phyloP scores from a whole-genome alignment of 2,797 vertebrate species.

The Pelobates cultripes region DNA sequence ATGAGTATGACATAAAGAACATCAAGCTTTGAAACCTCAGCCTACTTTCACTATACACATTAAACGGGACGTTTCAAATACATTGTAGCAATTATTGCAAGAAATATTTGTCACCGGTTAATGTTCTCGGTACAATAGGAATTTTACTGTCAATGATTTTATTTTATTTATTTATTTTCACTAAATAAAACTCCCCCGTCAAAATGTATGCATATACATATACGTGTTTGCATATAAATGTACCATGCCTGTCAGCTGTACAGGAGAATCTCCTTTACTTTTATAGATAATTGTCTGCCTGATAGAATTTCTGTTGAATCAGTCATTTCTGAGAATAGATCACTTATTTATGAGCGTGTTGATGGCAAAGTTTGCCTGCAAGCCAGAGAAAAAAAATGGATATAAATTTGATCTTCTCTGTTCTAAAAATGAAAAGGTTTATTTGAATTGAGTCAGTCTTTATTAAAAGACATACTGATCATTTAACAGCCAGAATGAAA shows the following conservation, averaged over 20 bases:
- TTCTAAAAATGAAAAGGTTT: conserved; percentile 52
- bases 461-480: conserved; percentile 44
- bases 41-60: not conserved
- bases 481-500: conserved; percentile 36
- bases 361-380: conserved; percentile 51
- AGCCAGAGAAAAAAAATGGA: conserved; percentile 33
- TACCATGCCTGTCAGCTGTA: conserved; percentile 48
- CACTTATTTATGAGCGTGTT: conserved; percentile 56
- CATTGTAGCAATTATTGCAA: conserved; percentile 21
- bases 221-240: conserved; percentile 14
- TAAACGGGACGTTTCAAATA: conserved; percentile 8
- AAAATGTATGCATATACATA: conserved; percentile 44
- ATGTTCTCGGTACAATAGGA: conserved; percentile 21
- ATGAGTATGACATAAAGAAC: no score
- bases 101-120: conserved; percentile 20
- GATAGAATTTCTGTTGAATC: conserved; percentile 56
- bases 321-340: conserved; percentile 55
- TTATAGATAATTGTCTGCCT: conserved; percentile 55
- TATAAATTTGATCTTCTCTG: conserved; percentile 48
- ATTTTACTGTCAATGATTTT: conserved; percentile 32
- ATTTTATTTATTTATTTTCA: conserved; percentile 17
- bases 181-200: conserved; percentile 21
- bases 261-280: conserved; percentile 38
- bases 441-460: conserved; percentile 40
- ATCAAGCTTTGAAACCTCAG: not conserved